phyloP scores from a whole-genome alignment of 2,113 vertebrate species.

The Eulacestoma nigropectus region DNA sequence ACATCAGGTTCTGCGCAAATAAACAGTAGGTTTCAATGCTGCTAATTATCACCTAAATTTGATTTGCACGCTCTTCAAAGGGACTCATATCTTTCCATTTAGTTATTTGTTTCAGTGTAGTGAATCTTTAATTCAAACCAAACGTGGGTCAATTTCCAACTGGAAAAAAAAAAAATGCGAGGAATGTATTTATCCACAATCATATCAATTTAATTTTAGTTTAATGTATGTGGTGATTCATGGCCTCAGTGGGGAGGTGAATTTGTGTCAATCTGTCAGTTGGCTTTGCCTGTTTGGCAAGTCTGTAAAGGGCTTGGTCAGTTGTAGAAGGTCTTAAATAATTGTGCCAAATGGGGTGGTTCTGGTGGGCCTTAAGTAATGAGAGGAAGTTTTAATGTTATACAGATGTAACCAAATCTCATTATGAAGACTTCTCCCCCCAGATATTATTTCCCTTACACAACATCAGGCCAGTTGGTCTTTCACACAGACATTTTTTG shows the following conservation, averaged over 20 bases:
- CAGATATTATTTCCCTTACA: not conserved
- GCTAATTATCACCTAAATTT: constrained; percentile 18
- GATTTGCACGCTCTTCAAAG: constrained; percentile 70
- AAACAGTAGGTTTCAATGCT: constrained; percentile 6
- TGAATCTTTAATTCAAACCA: constrained; percentile 72
- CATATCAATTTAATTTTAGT: not conserved
- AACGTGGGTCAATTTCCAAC: constrained; percentile 35
- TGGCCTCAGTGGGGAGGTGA: not conserved
- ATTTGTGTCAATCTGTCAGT: not conserved
- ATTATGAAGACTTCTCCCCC: not conserved
- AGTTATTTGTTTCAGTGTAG: constrained; percentile 59
- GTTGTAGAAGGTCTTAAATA: not conserved
- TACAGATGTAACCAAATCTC: not conserved
- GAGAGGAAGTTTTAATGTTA: not conserved
- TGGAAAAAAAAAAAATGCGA: not conserved
- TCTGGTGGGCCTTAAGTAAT: not conserved
- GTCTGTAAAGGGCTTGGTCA: not conserved
- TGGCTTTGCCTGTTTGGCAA: not conserved
- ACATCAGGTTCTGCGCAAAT: not conserved
- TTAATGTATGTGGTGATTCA: not conserved
- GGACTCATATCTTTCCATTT: constrained; percentile 56
- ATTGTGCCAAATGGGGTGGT: not conserved
- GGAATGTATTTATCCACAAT: constrained; percentile 46
- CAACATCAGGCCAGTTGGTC: not conserved
- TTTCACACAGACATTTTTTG: not conserved